Base-by-base conservation (phyloP, 2,888 invertebrate species). In the Epiblema foenella region DNA sequence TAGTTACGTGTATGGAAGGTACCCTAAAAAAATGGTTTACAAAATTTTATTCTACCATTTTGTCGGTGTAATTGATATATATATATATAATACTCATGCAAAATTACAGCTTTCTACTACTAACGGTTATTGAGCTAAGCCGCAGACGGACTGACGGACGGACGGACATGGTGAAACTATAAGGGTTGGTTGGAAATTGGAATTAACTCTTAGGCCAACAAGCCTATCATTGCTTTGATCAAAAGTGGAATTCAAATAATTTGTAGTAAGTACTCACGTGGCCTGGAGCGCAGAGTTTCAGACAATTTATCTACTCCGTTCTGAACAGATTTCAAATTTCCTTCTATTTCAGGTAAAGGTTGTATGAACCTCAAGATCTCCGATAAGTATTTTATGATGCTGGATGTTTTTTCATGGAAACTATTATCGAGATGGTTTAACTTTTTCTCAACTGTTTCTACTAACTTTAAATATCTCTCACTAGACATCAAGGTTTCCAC, bases 401-500 rank as follows among this genome's bases (percentile, higher is more conserved):
- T 85, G 60, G 85, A 87, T 0, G 85, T 80, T 73, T 83, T 83
- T 60, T 91, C 91, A 60, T 89, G 86, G 57, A 90, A 82, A 1
- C 80, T 83, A 0, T 82, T 76, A 67, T 90, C 88, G 57, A 92
- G 76, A 68, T 89, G 88, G 39, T 78, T 83, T 5, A 92, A 56
- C 74, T 88, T 90, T 15, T 77, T 79, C 66, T 91, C 88, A 12
- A 92, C 85, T 0, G 79, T 77, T 74, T 90, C 89, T 39, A 92
- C 84, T 83, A 88, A 83, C 74, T 87, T 88, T 49, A 91, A 78
- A 75, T 91, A 91, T 73, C 80, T 85, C 70, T 91, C 90, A 68
- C 88, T 89, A 0, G 87, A 77, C 81, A 91, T 83, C 15, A 93
- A 77, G 0, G 87, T 89, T 64, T 91, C 89, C 0, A 90, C 85